Base-by-base conservation (phyloP, 2,888 invertebrate genomes). In the Halocaridina rubra region DNA sequence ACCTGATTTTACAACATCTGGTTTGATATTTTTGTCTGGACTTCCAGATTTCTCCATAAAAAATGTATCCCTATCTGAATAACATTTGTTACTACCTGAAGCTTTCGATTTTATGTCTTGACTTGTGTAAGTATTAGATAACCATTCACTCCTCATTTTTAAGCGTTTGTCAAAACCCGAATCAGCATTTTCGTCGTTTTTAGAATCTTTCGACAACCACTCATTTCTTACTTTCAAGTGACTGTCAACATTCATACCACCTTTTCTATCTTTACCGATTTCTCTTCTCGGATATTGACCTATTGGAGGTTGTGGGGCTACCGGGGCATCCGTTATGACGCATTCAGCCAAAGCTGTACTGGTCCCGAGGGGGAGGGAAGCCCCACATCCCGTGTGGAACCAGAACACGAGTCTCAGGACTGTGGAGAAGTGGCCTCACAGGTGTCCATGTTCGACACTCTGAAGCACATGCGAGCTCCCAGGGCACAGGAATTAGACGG, bases 401-500 rank as follows among this genome's bases (percentile, higher is more conserved):
- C 33, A 57, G 79, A 27, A 27, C 69, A 64, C 80, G 32, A 85
- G 77, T 86, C 86, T 86, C 86, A 86, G 67, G 86, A 81, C 32
- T 82, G 80, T 30, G 80, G 76, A 22, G 84, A 64, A 29, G 88
- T 84, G 72, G 85, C 84, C 74, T 84, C 88, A 59, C 84, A 88
- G 27, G 80, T 72, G 77, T 86, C 86, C 72, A 86, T 88, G 67
- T 69, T 81, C n/a, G 86, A 76, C 19, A 88, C 84, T 8, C 88
- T 33, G 81, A 88, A 86, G 76, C 88, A 88, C 78, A 88, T 82
- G 59, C 86, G 88, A 13, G 88, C 86, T 10, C 88, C 88, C 69
- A 88, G 78, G 8, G 88, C 76, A 39, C 88, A 88, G 2, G 86
- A 86, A 57, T 88, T 88, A 16, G 85, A 75, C 13, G 88, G 86